Base-by-base conservation (phyloP, 2,113 vertebrate genomes). In the Sigmodon hispidus region DNA sequence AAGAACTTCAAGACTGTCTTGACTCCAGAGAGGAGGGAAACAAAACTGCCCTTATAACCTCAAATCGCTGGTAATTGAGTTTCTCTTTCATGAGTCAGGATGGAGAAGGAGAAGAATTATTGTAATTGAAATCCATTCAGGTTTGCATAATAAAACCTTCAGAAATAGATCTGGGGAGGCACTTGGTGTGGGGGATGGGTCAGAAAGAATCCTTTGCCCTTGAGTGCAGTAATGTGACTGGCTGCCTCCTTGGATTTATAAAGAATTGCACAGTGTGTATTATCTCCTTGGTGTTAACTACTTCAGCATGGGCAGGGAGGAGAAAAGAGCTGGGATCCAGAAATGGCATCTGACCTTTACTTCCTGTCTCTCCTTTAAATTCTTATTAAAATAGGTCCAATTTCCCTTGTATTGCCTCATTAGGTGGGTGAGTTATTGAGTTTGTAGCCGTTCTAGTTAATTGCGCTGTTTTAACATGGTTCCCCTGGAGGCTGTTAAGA, bases 361-460 rank as follows among this genome's bases (percentile, higher is more conserved):
- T 94, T 96, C 92, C 95, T 70, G 45, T 86, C 90, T 97, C 97
- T 96, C 96, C 97, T 93, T 95, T 94, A 97, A 97, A 96, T 31
- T 57, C 97, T 96, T 94, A 91, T 89, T 97, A 96, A 97, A 95
- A 92, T 75, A 92, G 98, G 96, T 93, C 96, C 95, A 97, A 80
- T 98, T 98, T 97, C 97, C 98, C 97, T 97, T 95, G 98, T 96
- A 97, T 97, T 98, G 98, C 98, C 97, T 98, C 96, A 21, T 96
- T 98, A 98, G 96, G 96, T 98, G 98, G 93, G 96, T 98, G 98
- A 98, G 96, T 97, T 97, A 93, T 96, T 97, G 98, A 97, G 96
- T 98, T 98, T 97, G 88, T 96, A 97, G 96, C 19, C 73, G 95
- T 73, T 96, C 95, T 96, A 98, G 97, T 97, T 98, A 98, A 98